Conservation (phyloP, 1,140 invertebrate species). For the Megalopta genalis region DNA sequence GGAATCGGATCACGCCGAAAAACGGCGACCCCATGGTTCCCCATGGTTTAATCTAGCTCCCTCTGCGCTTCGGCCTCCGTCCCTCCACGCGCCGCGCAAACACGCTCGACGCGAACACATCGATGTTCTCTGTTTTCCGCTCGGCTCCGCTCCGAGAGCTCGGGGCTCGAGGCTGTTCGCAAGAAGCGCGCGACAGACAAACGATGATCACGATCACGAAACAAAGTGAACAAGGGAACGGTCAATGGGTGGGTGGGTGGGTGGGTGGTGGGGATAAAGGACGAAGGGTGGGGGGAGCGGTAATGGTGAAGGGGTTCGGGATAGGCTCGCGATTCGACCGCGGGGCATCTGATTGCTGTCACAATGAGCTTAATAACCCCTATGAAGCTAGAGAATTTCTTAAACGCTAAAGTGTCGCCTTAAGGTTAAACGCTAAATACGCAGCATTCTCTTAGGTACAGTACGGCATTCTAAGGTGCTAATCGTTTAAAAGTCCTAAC, state of each 20-base stretch:
- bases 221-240: too few species aligned
- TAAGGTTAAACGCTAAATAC: slow-evolving; percentile 65
- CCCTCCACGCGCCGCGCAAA: too few species aligned
- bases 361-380: slow-evolving; percentile 76
- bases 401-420: slow-evolving; percentile 61
- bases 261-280: not conserved
- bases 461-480: slow-evolving; percentile 63
- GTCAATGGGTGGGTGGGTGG: too few species aligned
- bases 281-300: not conserved
- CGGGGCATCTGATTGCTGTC: slow-evolving; percentile 76
- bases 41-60: not conserved
- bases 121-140: not conserved
- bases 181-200: slow-evolving; percentile 22
- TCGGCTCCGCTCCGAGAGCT: too few species aligned
- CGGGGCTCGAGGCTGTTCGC: slow-evolving; percentile 20
- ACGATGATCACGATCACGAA: not conserved
- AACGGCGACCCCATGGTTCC: not conserved
- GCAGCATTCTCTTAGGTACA: slow-evolving; percentile 58
- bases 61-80: not conserved
- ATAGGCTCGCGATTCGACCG: slow-evolving; percentile 58
- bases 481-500: slow-evolving; percentile 52
- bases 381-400: slow-evolving; percentile 57
- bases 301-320: not conserved
- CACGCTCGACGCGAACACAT: too few species aligned
- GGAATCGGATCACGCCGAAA: too few species aligned